These are phyloP conservation scores for Lymantria monacha DNA, from an alignment of 2,888 invertebrate genomes.

Conservation along the genomic window DNA sequence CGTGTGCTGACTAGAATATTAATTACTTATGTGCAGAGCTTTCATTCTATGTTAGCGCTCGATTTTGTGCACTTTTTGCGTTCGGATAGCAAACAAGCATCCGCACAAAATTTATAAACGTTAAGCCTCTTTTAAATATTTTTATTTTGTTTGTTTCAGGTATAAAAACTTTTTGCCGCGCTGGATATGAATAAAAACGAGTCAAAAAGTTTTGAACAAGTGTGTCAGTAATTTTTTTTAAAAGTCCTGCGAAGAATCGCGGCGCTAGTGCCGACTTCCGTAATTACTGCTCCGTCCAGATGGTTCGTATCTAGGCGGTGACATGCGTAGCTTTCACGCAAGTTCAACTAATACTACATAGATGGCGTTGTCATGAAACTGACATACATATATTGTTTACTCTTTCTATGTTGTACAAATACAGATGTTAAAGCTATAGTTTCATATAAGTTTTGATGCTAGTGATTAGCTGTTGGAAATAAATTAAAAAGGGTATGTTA, in stretches of 20 bases:
- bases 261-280: slow-evolving; percentile 41
- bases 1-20: slow-evolving; percentile 54
- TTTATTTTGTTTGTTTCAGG: slow-evolving; percentile 30
- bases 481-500: too few relatives aligned
- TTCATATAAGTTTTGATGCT: too few relatives aligned
- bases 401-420: too few relatives aligned
- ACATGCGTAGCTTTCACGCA: slow-evolving; percentile 16
- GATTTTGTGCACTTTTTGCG: slow-evolving; percentile 24
- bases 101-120: slow-evolving; percentile 6
- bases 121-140: slow-evolving; percentile 16
- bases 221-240: not conserved
- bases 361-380: slow-evolving; percentile 43
- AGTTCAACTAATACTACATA: slow-evolving; percentile 32
- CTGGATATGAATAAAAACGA: not conserved
- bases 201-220: not conserved
- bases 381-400: not conserved
- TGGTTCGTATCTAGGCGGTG: slow-evolving; percentile 35
- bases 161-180: slow-evolving; percentile 9
- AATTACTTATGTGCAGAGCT: slow-evolving; percentile 42
- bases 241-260: slow-evolving; percentile 17
- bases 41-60: slow-evolving; percentile 19
- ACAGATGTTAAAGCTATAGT: too few relatives aligned
- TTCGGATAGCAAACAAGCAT: slow-evolving; percentile 10
- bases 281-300: slow-evolving; percentile 19
- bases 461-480: too few relatives aligned